Conservation (phyloP, 2,888 invertebrate genomes). For the Eilema griseolum region DNA sequence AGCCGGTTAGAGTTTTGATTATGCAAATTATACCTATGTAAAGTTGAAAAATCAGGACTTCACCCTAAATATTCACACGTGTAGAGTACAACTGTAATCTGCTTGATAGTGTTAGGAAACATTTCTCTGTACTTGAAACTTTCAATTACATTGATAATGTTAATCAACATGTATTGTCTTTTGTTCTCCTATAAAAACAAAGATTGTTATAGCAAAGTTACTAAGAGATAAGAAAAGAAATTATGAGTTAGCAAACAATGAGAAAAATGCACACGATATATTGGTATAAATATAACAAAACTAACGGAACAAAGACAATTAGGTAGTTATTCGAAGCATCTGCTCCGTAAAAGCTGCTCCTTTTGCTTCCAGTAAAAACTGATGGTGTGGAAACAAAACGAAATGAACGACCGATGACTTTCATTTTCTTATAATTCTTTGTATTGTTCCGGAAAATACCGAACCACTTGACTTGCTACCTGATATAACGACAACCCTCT, state of each 20-base stretch:
- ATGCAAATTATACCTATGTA: not conserved
- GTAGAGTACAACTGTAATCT: not conserved
- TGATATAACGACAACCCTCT: slow-evolving; percentile 63
- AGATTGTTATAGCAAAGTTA: slow-evolving; percentile 38
- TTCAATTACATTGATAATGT: slow-evolving; percentile 33
- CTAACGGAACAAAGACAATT: slow-evolving; percentile 60
- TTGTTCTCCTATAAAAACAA: slow-evolving; percentile 35
- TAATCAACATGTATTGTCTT: slow-evolving; percentile 40
- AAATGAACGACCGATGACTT: slow-evolving; percentile 83
- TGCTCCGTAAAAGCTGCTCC: slow-evolving; percentile 62
- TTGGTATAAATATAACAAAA: slow-evolving; percentile 41
- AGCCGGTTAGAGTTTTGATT: not conserved
- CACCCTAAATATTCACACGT: not conserved
- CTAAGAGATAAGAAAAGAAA: slow-evolving; percentile 37
- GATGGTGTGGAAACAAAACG: slow-evolving; percentile 76
- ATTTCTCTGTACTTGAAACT: not conserved
- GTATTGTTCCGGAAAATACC: slow-evolving; percentile 69
- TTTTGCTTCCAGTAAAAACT: slow-evolving; percentile 71
- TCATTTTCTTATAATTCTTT: slow-evolving; percentile 78
- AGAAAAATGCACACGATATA: slow-evolving; percentile 32
- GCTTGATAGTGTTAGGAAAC: slow-evolving; percentile 4
- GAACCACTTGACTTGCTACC: slow-evolving; percentile 63
- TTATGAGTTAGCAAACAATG: slow-evolving; percentile 35
- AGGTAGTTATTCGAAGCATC: slow-evolving; percentile 66
- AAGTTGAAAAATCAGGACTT: not conserved